These are phyloP conservation scores for Anticlea derivata DNA, from an alignment of 2,888 invertebrate species.

Conservation along the genomic window DNA sequence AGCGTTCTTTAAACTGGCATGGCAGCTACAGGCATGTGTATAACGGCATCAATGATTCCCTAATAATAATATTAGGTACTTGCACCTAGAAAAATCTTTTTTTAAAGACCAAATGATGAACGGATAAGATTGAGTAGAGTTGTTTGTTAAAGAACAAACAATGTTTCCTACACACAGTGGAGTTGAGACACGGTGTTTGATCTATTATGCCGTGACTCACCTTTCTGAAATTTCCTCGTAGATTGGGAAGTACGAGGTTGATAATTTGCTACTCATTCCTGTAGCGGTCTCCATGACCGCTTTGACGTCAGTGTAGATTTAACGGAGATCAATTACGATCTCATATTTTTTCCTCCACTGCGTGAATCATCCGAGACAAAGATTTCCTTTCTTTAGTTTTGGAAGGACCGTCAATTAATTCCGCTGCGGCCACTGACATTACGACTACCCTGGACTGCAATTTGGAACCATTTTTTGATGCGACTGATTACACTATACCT, in stretches of 20 bases:
- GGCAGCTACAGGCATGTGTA: too few relatives aligned
- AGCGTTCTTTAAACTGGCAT: too few relatives aligned
- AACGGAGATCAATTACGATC: slow-evolving; percentile 37
- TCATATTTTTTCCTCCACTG: slow-evolving; percentile 38
- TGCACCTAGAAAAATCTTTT: too few relatives aligned
- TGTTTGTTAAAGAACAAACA: not conserved
- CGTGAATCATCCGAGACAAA: slow-evolving; percentile 42
- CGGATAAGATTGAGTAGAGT: too few relatives aligned
- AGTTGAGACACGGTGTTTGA: not conserved
- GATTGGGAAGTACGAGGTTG: slow-evolving; percentile 68
- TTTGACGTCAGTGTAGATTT: slow-evolving; percentile 57
- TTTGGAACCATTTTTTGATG: slow-evolving; percentile 1
- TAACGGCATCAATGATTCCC: too few relatives aligned
- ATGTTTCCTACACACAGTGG: not conserved
- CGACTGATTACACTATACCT: not conserved
- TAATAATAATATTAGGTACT: too few relatives aligned
- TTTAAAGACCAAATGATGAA: too few relatives aligned
- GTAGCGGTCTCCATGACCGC: slow-evolving; percentile 46
- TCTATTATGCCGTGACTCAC: slow-evolving; percentile 58
- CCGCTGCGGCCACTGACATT: slow-evolving; percentile 19
- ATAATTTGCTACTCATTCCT: slow-evolving; percentile 56
- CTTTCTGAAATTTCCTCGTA: slow-evolving; percentile 50
- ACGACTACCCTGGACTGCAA: slow-evolving; percentile 3
- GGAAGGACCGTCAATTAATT: slow-evolving; percentile 12
- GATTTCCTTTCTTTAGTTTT: slow-evolving; percentile 23